These are phyloP conservation scores for Pseudotriccus pelzelni DNA, from an alignment of 2,797 vertebrate genomes.

Conservation along the genomic window DNA sequence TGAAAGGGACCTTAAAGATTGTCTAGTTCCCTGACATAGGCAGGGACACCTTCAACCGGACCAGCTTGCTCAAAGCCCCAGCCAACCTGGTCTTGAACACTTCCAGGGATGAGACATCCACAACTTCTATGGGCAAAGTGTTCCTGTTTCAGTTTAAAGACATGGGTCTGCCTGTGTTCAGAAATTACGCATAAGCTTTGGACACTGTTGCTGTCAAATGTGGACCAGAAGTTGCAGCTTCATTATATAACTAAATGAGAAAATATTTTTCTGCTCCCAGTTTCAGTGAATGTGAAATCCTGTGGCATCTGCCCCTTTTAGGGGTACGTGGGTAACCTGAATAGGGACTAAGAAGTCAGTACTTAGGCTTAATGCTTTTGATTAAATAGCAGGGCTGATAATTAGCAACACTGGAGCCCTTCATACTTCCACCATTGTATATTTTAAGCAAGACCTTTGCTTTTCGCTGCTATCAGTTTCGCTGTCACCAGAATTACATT, in stretches of 20 bases:
- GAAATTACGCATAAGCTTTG: not conserved
- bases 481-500: not conserved
- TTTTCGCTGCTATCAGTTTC: not conserved
- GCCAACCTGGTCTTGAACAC: not conserved
- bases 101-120: not conserved
- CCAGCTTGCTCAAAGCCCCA: not conserved
- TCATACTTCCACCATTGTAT: not conserved
- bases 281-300: not conserved
- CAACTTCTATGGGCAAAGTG: not conserved
- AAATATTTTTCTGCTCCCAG: not conserved
- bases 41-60: not conserved
- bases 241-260: not conserved
- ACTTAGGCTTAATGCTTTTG: not conserved
- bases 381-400: not conserved
- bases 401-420: not conserved
- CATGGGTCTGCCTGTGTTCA: accelerated
- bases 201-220: not conserved
- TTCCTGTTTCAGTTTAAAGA: not conserved
- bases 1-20: not conserved
- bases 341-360: not conserved
- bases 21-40: not conserved
- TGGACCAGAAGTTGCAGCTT: not conserved
- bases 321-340: not conserved
- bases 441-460: not conserved
- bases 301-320: not conserved